phyloP scores from a whole-genome alignment of 2,797 vertebrate species.

The Phoeniculus purpureus region DNA sequence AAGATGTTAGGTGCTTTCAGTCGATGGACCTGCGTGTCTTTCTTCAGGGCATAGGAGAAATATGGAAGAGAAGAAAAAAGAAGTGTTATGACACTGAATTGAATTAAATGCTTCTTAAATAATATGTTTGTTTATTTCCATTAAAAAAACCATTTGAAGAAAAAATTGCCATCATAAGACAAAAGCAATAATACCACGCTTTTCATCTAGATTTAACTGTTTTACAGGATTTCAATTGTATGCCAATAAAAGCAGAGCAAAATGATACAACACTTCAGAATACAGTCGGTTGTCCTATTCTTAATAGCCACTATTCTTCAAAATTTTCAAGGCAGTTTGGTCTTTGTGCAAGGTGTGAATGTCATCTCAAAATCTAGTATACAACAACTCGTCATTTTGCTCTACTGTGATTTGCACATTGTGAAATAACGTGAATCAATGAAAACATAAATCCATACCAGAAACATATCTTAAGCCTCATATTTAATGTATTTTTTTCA shows the following conservation, averaged over 20 bases:
- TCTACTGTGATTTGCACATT: background rate
- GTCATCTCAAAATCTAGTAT: background rate
- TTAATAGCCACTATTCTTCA: background rate
- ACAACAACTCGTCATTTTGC: background rate
- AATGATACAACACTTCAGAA: background rate
- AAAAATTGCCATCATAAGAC: background rate
- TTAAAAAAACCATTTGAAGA: background rate
- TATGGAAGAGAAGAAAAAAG: background rate
- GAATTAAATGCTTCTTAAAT: background rate
- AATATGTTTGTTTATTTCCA: background rate
- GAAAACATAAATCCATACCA: background rate
- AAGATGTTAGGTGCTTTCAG: rapidly evolving
- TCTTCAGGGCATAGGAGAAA: rapidly evolving
- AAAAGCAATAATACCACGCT: background rate
- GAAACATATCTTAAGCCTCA: background rate
- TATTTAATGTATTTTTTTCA: background rate
- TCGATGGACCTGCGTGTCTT: background rate
- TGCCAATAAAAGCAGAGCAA: background rate
- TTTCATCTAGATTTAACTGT: background rate
- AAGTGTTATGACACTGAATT: background rate
- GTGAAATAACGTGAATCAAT: background rate
- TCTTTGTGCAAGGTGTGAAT: background rate
- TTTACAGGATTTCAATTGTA: background rate
- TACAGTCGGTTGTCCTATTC: background rate
- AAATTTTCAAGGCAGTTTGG: background rate